A percentile compares a stretch with the other conserved stretches of the same genome.
phyloP scores from a whole-genome alignment of 2,888 invertebrate genomes.

The Amiota minor region DNA sequence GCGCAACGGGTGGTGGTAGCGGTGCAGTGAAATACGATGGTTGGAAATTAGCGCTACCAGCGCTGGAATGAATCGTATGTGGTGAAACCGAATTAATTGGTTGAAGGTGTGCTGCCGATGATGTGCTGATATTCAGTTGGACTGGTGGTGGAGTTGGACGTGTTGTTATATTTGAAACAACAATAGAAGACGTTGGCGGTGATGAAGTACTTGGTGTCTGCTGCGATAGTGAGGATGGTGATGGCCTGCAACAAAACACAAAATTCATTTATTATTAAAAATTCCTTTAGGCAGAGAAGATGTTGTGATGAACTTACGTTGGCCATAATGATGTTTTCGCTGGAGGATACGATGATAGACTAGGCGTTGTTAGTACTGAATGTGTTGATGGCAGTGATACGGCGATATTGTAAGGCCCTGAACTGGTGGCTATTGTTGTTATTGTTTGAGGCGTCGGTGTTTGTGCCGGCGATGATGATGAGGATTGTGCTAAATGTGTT shows the following conservation, averaged over 20 bases:
- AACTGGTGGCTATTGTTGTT: background rate
- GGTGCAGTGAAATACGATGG: constrained; percentile 82
- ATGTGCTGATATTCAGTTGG: constrained; percentile 47
- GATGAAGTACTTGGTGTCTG: constrained; percentile 67
- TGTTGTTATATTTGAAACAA: constrained; percentile 69
- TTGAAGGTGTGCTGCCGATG: constrained; percentile 49
- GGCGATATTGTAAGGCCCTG: constrained; percentile 42
- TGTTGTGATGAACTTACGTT: constrained; percentile 48
- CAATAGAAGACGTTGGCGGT: constrained; percentile 74
- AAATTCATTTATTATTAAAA: constrained; percentile 7
- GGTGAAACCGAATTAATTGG: constrained; percentile 75
- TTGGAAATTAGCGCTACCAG: constrained; percentile 67
- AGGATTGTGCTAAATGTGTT: constrained; percentile 67
- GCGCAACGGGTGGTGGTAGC: constrained; percentile 74
- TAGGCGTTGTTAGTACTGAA: constrained; percentile 54
- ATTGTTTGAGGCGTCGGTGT: constrained; percentile 22
- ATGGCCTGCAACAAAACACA: constrained; percentile 41
- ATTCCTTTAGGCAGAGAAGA: background rate
- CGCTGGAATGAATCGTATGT: constrained; percentile 72
- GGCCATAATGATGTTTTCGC: constrained; percentile 69
- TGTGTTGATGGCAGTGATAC: constrained; percentile 43
- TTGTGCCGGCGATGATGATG: constrained; percentile 47
- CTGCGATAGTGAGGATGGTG: constrained; percentile 46
- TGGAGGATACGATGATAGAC: constrained; percentile 62
- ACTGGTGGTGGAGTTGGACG: constrained; percentile 76